phyloP scores from a whole-genome alignment of 2,888 invertebrate species.

The Sinopyrophorus schimmeli region DNA sequence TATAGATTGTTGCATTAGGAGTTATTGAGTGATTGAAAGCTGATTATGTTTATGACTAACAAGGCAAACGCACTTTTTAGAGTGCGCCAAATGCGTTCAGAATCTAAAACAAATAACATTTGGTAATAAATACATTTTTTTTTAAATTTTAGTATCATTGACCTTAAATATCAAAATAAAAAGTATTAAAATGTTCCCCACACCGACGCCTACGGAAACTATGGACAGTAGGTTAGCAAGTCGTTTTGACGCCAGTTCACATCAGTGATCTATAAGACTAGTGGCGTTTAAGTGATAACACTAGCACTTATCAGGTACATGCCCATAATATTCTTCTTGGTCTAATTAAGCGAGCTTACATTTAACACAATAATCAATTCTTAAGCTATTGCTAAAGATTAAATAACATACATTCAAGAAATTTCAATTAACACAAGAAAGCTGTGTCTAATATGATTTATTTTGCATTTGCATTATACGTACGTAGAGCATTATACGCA shows the following conservation, averaged over 20 bases:
- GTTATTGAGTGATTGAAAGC: not conserved
- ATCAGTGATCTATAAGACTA: slow-evolving; percentile 36
- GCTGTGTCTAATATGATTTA: no score
- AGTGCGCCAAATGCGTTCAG: not conserved
- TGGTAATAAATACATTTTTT: no score
- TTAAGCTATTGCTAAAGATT: no score
- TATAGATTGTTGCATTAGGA: not conserved
- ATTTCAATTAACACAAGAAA: no score
- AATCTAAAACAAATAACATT: not conserved
- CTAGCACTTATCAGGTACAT: slow-evolving; percentile 35
- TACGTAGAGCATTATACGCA: no score
- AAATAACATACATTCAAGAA: no score
- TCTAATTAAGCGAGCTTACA: no score
- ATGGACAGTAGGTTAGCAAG: slow-evolving; percentile 23
- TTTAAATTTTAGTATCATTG: slow-evolving; percentile 12
- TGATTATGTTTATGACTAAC: not conserved
- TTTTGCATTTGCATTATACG: no score
- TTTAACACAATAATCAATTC: no score
- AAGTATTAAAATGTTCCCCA: slow-evolving; percentile 17
- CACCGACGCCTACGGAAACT: slow-evolving; percentile 19
- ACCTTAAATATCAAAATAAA: slow-evolving; percentile 20
- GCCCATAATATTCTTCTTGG: no score
- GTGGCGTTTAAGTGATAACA: slow-evolving; percentile 31
- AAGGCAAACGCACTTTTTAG: no score
- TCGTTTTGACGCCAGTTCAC: slow-evolving; percentile 34